Conservation (phyloP, 1,140 invertebrate species). For the Mycetomoellerius zeteki region DNA sequence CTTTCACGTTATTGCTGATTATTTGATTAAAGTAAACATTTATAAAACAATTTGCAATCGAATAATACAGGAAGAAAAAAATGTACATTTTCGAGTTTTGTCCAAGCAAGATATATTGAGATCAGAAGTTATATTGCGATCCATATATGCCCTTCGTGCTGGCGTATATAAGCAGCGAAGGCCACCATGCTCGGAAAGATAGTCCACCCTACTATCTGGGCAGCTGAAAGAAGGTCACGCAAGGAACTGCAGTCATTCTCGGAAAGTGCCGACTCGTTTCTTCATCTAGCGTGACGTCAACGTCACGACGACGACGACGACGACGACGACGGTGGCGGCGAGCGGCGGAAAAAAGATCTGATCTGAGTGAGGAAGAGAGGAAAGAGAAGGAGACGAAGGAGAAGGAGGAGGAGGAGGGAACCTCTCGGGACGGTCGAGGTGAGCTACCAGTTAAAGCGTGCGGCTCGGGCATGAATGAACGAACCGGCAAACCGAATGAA, state of each 20-base stretch:
- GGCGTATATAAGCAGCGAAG: conserved; percentile 29
- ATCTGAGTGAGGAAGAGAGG: conserved; percentile 19
- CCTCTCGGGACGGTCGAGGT: conserved; percentile 36
- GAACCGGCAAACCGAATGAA: conserved; percentile 70
- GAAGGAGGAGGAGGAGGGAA: conserved; percentile 13
- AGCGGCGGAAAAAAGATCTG: conserved; percentile 41
- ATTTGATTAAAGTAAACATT: not conserved
- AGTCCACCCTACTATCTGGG: conserved; percentile 29
- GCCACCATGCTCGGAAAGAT: conserved; percentile 40
- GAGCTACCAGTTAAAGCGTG: conserved; percentile 71
- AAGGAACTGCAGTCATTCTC: conserved; percentile 52
- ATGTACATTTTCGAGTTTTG: not conserved
- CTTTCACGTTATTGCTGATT: not conserved
- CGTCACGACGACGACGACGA: conserved; percentile 1
- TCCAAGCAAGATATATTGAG: not conserved
- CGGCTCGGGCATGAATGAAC: conserved; percentile 73
- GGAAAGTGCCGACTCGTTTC: conserved; percentile 54
- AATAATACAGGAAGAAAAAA: not conserved
- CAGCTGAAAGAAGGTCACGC: conserved; percentile 55
- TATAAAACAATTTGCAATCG: not conserved
- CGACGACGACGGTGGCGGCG: conserved; percentile 23
- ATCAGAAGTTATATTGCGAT: not conserved
- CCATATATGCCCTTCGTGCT: not conserved
- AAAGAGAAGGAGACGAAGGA: not conserved
- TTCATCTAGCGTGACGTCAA: conserved; percentile 62